Conservation (phyloP, 1,140 invertebrate species). For the Zaprionus vittiger region DNA sequence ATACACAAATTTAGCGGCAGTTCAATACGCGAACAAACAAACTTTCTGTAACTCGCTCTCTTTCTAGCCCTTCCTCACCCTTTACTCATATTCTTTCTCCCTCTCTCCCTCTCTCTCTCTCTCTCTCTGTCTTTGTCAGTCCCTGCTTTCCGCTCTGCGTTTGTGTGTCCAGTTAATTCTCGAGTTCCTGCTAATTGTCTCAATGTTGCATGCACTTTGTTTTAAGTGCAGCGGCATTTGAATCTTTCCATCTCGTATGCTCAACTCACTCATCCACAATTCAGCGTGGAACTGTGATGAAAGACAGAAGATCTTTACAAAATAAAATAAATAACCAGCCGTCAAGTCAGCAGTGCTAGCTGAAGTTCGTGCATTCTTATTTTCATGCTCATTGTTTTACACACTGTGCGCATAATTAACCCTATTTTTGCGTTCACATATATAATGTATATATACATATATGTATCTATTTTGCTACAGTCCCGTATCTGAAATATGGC, state of each 20-base stretch:
- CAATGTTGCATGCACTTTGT: slow-evolving; percentile 70
- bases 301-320: not conserved
- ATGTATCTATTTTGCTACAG: not conserved
- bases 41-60: slow-evolving; percentile 54
- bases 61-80: not conserved
- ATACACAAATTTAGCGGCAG: slow-evolving; percentile 80
- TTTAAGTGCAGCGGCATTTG: slow-evolving; percentile 59
- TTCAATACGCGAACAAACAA: slow-evolving; percentile 70
- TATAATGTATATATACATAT: not conserved
- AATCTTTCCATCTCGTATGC: not conserved
- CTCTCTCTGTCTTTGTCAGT: not conserved
- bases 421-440: slow-evolving; percentile 18
- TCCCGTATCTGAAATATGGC: slow-evolving; percentile 59
- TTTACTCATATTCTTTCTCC: not conserved
- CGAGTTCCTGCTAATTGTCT: slow-evolving; percentile 62
- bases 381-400: not conserved
- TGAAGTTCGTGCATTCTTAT: not conserved
- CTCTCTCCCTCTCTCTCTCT: not conserved
- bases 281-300: slow-evolving; percentile 33
- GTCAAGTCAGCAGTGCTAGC: not conserved
- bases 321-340: not conserved
- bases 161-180: slow-evolving; percentile 71
- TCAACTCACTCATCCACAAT: not conserved
- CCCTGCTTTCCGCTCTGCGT: not conserved
- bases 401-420: slow-evolving; percentile 27